These are phyloP conservation scores for Melipona quadrifasciata DNA, from an alignment of 1,140 invertebrate genomes.

Conservation along the genomic window DNA sequence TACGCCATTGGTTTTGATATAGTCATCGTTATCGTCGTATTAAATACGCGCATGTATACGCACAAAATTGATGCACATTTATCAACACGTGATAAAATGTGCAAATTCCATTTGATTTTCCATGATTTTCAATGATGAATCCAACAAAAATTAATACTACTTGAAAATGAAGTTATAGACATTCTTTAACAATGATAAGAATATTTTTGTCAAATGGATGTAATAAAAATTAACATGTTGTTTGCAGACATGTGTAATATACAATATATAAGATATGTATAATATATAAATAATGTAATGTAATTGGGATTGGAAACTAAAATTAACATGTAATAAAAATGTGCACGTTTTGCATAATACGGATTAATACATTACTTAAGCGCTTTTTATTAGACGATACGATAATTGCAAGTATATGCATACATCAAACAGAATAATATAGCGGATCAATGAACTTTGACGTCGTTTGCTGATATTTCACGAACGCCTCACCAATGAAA, in stretches of 20 bases:
- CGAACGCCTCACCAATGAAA: not conserved
- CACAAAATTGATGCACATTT: constrained; percentile 28
- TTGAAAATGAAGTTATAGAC: not conserved
- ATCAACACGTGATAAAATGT: constrained; percentile 25
- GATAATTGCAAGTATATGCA: not conserved
- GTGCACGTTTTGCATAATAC: not conserved
- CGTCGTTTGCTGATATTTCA: not conserved
- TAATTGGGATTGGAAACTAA: too few relatives aligned
- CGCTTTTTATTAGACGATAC: not conserved
- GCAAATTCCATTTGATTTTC: not conserved
- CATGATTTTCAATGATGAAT: not conserved
- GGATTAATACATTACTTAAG: not conserved
- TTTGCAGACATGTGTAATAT: too few relatives aligned
- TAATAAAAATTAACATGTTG: too few relatives aligned
- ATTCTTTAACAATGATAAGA: too few relatives aligned
- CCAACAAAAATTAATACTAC: not conserved
- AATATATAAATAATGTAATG: too few relatives aligned
- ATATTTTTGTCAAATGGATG: not conserved
- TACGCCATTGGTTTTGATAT: constrained; percentile 6
- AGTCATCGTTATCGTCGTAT: not conserved
- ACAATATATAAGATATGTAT: too few relatives aligned
- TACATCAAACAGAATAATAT: not conserved
- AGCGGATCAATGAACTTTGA: not conserved
- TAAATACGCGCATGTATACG: not conserved
- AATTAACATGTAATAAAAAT: too few relatives aligned